Evolutionary conservation across 2,797 vertebrate genomes (phyloP), one percentile per base, ranked within the genome.

Genomic region (Odontamblyopus lacepedii): DNA sequence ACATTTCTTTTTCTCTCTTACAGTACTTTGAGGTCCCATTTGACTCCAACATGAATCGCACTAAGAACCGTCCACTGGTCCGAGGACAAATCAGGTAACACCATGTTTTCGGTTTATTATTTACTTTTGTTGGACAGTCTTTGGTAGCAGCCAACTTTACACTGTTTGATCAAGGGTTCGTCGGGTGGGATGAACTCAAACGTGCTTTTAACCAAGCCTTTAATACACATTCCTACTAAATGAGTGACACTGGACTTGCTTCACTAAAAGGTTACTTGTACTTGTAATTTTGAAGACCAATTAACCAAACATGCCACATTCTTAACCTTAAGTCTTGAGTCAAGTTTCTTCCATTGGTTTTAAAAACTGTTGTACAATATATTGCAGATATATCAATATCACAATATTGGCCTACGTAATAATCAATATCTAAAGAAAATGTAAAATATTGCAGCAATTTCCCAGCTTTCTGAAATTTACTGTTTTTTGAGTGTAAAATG

Each of bases 21-120:
- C 96, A 99, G 98, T 99, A 96, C 93, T 98, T 99, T 70, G 98
- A 99, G 91, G 96, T 99, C 78, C 98, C 98, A 0, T 99, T 99
- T 80, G 98, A 99, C 92, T 98, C 98, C 66, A 99, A 99, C 90
- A 99, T 99, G 98, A 99, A 96, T 91, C 96, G 98, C 71, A 99
- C 98, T 27, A 99, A 98, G 93, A 99, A 96, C 94, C 95, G 98
- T 16, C 98, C 98, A 0, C 94, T 99, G 18, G 98, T 98, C 85
- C 92, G 97, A 85, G 96, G 98, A 84, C 98, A 99, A 86, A 96
- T 99, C 95, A 99, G 98, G 98, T 99, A 23, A 95, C 71, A 4
- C 0, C 27, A 50, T 6, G 53, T 48, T 44, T 44, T 44, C 9
- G 13, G 9, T 60, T 48, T 6, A 12, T 57, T 4, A 12, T 27